phyloP scores from a whole-genome alignment of 2,797 vertebrate genomes.

The Vespertilio murinus region DNA sequence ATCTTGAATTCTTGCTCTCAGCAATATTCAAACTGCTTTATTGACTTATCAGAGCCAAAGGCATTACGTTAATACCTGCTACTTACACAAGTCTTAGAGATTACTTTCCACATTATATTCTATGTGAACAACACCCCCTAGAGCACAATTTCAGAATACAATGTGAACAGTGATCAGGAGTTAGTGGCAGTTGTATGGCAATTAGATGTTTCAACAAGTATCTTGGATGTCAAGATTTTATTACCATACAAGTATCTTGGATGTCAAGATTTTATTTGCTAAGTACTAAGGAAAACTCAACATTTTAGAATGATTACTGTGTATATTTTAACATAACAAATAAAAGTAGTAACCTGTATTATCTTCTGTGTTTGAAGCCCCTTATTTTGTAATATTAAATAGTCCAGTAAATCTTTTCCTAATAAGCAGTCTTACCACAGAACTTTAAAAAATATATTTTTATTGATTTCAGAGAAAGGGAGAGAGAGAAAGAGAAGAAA shows the following conservation, averaged over 20 bases:
- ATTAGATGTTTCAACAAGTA: not conserved
- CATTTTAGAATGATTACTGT: not conserved
- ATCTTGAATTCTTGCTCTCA: not conserved
- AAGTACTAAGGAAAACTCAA: constrained; percentile 7
- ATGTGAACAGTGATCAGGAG: not conserved
- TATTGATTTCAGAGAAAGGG: not conserved
- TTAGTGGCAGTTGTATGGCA: not conserved
- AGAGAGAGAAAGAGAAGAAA: not conserved
- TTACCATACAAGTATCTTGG: not conserved
- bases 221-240: not conserved
- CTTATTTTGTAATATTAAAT: constrained; percentile 9
- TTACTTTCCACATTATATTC: not conserved
- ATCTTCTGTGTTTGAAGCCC: not conserved
- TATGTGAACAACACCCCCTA: not conserved
- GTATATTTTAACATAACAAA: not conserved
- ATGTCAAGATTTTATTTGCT: not conserved
- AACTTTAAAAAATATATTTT: not conserved
- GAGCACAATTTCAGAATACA: not conserved
- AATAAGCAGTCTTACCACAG: not conserved
- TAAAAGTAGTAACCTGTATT: not conserved
- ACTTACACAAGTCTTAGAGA: not conserved
- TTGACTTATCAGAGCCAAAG: constrained; percentile 17
- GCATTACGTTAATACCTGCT: not conserved
- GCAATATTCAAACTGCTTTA: not conserved
- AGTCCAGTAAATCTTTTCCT: not conserved